Conservation (phyloP, 2,888 invertebrate species). For the Microdon myrmicae region DNA sequence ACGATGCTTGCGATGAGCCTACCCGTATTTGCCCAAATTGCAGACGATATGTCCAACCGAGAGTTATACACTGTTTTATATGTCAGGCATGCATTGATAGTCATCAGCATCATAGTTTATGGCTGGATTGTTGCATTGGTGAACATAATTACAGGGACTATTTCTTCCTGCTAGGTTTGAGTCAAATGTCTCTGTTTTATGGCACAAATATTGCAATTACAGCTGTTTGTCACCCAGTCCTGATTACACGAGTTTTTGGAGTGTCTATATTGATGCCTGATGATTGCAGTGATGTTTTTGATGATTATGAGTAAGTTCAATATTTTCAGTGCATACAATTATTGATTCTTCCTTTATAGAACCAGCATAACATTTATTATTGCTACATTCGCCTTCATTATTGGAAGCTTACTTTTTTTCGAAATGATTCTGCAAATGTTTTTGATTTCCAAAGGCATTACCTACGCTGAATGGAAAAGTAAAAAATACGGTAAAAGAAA, state of each 20-base stretch:
- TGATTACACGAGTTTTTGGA: conserved; percentile 59
- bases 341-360: conserved; percentile 64
- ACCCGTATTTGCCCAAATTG: conserved; percentile 71
- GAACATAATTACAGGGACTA: conserved; percentile 82
- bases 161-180: conserved; percentile 74
- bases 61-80: conserved; percentile 82
- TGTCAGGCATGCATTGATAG: conserved; percentile 85
- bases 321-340: not conserved
- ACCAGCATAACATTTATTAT: conserved; percentile 71
- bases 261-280: conserved; percentile 77
- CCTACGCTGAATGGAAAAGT: conserved; percentile 68
- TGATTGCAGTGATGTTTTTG: conserved; percentile 86
- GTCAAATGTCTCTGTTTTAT: conserved; percentile 75
- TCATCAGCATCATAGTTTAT: conserved; percentile 83
- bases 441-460: conserved; percentile 68
- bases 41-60: conserved; percentile 72
- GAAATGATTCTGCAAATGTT: conserved; percentile 68
- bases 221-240: conserved; percentile 82
- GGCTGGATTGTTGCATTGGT: conserved; percentile 88
- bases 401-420: conserved; percentile 67
- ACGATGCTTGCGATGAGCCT: conserved; percentile 59
- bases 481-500: conserved; percentile 57
- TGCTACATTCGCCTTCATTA: conserved; percentile 69
- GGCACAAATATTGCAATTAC: conserved; percentile 85
- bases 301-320: conserved; percentile 76